These are phyloP conservation scores for Epistrophe eligans DNA, from an alignment of 2,888 invertebrate genomes.

Conservation along the genomic window DNA sequence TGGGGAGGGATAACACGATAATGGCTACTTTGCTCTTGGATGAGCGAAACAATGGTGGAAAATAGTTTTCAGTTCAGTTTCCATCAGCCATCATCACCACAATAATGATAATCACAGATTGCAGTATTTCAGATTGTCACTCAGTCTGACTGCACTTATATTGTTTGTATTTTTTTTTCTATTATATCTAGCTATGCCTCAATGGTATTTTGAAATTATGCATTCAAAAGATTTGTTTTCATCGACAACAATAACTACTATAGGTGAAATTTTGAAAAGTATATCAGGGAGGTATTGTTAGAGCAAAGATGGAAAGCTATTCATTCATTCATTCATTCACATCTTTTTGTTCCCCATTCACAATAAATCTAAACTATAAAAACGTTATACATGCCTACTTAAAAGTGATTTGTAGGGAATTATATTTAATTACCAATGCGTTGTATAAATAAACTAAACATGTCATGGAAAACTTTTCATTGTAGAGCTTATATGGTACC, in stretches of 20 bases:
- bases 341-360: not conserved
- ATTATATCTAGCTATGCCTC: not conserved
- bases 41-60: slow-evolving; percentile 55
- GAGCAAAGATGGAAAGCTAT: not conserved
- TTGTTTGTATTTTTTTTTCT: not conserved
- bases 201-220: slow-evolving; percentile 7
- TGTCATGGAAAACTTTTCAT: no score
- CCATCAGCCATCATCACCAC: slow-evolving; percentile 13
- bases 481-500: no score
- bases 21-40: slow-evolving; percentile 61
- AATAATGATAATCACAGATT: not conserved
- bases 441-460: no score
- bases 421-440: not conserved
- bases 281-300: not conserved
- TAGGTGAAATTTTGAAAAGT: slow-evolving; percentile 9
- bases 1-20: slow-evolving; percentile 58
- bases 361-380: not conserved
- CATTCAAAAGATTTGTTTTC: slow-evolving; percentile 63
- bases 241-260: slow-evolving; percentile 15
- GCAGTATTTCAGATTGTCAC: slow-evolving; percentile 51
- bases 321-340: not conserved
- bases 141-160: slow-evolving; percentile 53
- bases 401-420: not conserved
- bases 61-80: slow-evolving; percentile 43
- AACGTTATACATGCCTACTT: no score